Conservation (phyloP, 2,888 invertebrate species). For the Noctua janthe region DNA sequence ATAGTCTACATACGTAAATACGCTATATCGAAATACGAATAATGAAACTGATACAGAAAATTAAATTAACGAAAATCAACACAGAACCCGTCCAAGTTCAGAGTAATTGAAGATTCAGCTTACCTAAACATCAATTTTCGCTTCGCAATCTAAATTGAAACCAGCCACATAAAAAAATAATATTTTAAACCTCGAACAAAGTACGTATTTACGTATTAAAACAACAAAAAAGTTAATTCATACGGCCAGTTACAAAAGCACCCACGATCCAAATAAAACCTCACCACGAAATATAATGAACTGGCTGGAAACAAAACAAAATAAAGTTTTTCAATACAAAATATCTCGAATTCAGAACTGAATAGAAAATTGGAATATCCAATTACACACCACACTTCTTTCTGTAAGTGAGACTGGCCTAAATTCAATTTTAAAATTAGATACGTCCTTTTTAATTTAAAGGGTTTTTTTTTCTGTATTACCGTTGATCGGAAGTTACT, state of each 20-base stretch:
- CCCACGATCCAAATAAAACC: slow-evolving; percentile 34
- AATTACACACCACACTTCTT: slow-evolving; percentile 27
- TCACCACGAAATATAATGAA: slow-evolving; percentile 40
- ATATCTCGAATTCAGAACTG: slow-evolving; percentile 45
- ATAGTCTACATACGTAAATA: background rate
- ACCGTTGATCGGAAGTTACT: background rate
- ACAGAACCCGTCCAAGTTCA: background rate
- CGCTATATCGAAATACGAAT: background rate
- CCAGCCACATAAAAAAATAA: background rate
- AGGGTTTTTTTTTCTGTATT: slow-evolving; percentile 8
- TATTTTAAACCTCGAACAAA: background rate
- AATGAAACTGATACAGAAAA: background rate
- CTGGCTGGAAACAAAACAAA: slow-evolving; percentile 35
- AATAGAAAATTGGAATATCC: slow-evolving; percentile 32
- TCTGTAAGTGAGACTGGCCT: slow-evolving; percentile 19
- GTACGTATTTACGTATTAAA: slow-evolving; percentile 4
- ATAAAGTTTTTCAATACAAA: slow-evolving; percentile 54
- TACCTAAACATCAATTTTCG: slow-evolving; percentile 12
- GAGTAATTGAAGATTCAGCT: background rate
- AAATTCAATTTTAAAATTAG: slow-evolving; percentile 35
- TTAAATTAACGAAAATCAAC: background rate
- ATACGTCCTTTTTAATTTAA: slow-evolving; percentile 29
- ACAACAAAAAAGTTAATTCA: slow-evolving; percentile 15
- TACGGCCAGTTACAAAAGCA: slow-evolving; percentile 14
- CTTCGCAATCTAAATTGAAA: slow-evolving; percentile 16